phyloP scores from a whole-genome alignment of 2,888 invertebrate genomes.

The Ochropleura plecta region DNA sequence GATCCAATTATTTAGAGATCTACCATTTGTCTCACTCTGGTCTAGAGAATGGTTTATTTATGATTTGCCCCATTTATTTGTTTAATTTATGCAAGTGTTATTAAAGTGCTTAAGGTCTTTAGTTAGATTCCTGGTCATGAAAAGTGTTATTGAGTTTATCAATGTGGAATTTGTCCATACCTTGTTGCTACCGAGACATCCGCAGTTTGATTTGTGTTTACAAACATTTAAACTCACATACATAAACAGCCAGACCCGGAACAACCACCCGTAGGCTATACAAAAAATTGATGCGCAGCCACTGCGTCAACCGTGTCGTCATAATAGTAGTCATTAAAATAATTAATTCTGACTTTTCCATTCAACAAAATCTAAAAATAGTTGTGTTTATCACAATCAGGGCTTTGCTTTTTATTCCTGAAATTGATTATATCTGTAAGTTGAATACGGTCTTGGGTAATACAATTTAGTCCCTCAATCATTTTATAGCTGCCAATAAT shows the following conservation, averaged over 20 bases:
- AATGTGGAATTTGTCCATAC: neutral
- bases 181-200: neutral
- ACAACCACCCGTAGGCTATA: too few species aligned
- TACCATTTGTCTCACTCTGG: neutral
- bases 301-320: too few species aligned
- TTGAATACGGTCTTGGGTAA: neutral
- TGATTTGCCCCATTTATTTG: neutral
- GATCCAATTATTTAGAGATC: neutral
- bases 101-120: fast-evolving
- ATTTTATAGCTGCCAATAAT: neutral
- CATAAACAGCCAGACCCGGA: too few species aligned
- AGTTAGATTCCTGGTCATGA: neutral
- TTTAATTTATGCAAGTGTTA: neutral
- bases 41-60: neutral
- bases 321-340: too few species aligned
- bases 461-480: neutral
- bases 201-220: neutral
- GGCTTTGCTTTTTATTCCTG: neutral
- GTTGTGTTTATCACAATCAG: neutral
- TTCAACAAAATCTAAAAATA: too few species aligned
- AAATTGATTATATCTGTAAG: neutral
- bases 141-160: neutral
- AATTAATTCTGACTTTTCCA: too few species aligned
- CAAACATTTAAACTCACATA: too few species aligned
- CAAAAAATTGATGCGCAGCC: too few species aligned